Conservation (phyloP, 2,888 invertebrate genomes). For the Ptychoptera albimana region DNA sequence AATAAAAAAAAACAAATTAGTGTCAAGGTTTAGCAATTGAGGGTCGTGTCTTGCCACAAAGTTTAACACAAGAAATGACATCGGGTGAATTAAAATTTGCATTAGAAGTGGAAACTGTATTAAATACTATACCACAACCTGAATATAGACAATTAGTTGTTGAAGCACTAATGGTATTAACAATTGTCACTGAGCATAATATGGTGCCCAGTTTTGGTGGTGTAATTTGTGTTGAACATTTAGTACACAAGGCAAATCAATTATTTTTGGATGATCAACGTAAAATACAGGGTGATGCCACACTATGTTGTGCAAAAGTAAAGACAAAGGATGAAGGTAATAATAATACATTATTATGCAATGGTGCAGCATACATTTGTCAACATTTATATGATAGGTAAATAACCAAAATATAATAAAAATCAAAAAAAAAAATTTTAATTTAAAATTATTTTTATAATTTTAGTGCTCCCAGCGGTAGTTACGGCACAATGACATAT, state of each 20-base stretch:
- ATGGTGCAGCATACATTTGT: slow-evolving; percentile 90
- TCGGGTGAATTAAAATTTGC: slow-evolving; percentile 97
- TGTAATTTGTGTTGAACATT: slow-evolving; percentile 71
- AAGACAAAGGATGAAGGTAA: slow-evolving; percentile 40
- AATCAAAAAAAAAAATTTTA: not conserved
- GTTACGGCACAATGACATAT: slow-evolving; percentile 96
- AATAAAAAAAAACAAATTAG: slow-evolving; percentile 25
- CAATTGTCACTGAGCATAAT: slow-evolving; percentile 77
- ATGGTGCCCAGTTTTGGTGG: slow-evolving; percentile 61
- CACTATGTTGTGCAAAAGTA: slow-evolving; percentile 79
- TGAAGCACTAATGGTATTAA: slow-evolving; percentile 92
- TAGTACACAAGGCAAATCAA: slow-evolving; percentile 88
- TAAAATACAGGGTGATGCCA: slow-evolving; percentile 78
- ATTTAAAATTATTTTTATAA: not conserved
- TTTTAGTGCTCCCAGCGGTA: slow-evolving; percentile 85
- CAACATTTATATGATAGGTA: slow-evolving; percentile 81
- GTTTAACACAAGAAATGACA: slow-evolving; percentile 97
- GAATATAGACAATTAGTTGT: slow-evolving; percentile 95
- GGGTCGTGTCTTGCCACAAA: slow-evolving; percentile 76
- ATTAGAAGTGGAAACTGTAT: slow-evolving; percentile 87
- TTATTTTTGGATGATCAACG: slow-evolving; percentile 94
- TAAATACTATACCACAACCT: slow-evolving; percentile 94
- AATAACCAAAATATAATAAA: not conserved
- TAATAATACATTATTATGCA: slow-evolving; percentile 49
- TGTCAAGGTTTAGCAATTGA: slow-evolving; percentile 90